phyloP scores from a whole-genome alignment of 2,113 vertebrate species.

The Megaceryle torquata region DNA sequence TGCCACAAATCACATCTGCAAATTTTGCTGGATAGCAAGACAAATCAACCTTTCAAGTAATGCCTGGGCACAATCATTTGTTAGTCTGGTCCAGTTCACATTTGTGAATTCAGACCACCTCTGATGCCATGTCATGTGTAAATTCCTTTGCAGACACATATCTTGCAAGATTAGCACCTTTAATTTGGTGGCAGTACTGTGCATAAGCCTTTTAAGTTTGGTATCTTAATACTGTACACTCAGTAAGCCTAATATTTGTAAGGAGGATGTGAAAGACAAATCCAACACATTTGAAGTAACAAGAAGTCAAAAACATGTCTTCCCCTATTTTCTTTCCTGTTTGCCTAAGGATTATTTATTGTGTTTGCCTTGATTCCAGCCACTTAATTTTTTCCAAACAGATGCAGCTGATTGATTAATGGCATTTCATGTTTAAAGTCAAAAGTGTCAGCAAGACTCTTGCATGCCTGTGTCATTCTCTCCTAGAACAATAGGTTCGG shows the following conservation, averaged over 20 bases:
- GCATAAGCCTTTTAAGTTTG: slow-evolving; percentile 11
- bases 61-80: background rate
- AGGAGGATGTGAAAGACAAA: slow-evolving; percentile 38
- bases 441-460: slow-evolving; percentile 83
- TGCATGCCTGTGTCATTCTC: slow-evolving; percentile 76
- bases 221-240: background rate
- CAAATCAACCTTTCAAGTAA: background rate
- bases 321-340: slow-evolving; percentile 55
- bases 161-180: slow-evolving; percentile 38
- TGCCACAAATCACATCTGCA: background rate
- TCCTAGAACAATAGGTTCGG: slow-evolving; percentile 77
- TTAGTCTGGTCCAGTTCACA: background rate
- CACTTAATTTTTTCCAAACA: slow-evolving; percentile 81
- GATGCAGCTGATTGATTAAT: slow-evolving; percentile 84
- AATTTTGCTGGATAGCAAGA: background rate
- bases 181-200: slow-evolving; percentile 18
- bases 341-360: slow-evolving; percentile 80
- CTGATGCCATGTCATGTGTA: background rate
- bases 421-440: slow-evolving; percentile 79
- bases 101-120: slow-evolving; percentile 13
- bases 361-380: slow-evolving; percentile 77
- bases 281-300: slow-evolving; percentile 61
- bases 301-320: slow-evolving; percentile 67
- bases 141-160: slow-evolving; percentile 33
- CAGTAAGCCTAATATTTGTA: background rate